Percentiles rank a stretch among this genome's conserved stretches.
Conservation (phyloP, 1,140 invertebrate species). For the Trypoxylus dichotomus region DNA sequence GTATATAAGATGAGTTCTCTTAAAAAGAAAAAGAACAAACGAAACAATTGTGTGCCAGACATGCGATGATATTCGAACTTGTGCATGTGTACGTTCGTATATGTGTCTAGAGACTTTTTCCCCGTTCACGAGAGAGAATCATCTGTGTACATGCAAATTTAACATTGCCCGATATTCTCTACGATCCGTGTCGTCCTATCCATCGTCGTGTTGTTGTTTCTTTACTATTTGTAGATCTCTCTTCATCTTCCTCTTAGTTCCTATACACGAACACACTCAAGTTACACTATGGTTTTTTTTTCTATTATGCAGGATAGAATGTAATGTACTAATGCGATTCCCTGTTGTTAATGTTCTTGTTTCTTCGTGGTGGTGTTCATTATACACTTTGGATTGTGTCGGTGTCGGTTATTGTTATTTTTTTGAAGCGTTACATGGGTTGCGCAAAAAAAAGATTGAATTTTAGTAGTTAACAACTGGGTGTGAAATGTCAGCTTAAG, state of each 20-base stretch:
- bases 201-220: neutral
- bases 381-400: too few species aligned
- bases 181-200: neutral
- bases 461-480: too few species aligned
- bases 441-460: too few species aligned
- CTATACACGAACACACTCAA: neutral
- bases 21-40: neutral
- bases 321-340: too few species aligned
- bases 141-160: conserved; percentile 3
- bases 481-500: too few species aligned
- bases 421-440: too few species aligned
- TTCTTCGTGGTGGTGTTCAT: too few species aligned
- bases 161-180: conserved; percentile 2
- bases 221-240: neutral
- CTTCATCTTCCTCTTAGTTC: neutral
- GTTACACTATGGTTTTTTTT: neutral
- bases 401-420: too few species aligned
- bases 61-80: neutral
- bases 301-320: too few species aligned
- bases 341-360: too few species aligned
- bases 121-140: neutral
- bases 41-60: neutral
- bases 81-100: neutral
- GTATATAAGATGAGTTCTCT: neutral
- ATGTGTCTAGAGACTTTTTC: neutral